Percentiles rank a stretch among this genome's conserved stretches.
These are phyloP conservation scores for Amphipyra berbera DNA, from an alignment of 2,888 invertebrate species.

Conservation along the genomic window DNA sequence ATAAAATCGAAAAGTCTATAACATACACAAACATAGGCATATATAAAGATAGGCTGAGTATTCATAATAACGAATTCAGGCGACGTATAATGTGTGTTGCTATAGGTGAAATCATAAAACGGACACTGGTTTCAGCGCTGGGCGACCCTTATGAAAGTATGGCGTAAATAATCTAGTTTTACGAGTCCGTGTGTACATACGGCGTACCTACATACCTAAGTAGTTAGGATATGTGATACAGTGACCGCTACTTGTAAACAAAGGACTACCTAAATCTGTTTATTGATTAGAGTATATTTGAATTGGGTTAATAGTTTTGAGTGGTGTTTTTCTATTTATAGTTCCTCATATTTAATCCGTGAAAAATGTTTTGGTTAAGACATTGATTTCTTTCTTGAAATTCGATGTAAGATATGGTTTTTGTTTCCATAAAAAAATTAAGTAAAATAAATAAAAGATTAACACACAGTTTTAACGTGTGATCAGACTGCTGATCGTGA, in stretches of 20 bases:
- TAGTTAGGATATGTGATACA: slow-evolving; percentile 8
- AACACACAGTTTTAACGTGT: no score
- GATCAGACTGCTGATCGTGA: no score
- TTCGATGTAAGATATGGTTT: no score
- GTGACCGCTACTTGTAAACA: slow-evolving; percentile 12
- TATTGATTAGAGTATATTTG: background rate
- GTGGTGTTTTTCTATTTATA: no score
- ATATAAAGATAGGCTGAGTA: slow-evolving; percentile 22
- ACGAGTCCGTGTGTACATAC: slow-evolving; percentile 24
- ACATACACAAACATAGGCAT: slow-evolving; percentile 17
- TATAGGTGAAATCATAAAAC: slow-evolving; percentile 40
- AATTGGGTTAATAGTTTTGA: no score
- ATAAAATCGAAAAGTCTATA: slow-evolving; percentile 29
- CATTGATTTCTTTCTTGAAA: no score
- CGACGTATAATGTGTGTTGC: slow-evolving; percentile 31
- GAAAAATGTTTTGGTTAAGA: no score
- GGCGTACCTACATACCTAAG: slow-evolving; percentile 8
- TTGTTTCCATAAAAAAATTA: no score
- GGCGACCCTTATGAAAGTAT: slow-evolving; percentile 41
- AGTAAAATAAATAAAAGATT: no score
- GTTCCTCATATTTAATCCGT: no score
- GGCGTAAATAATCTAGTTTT: slow-evolving; percentile 53
- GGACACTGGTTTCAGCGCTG: slow-evolving; percentile 43
- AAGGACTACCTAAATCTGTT: slow-evolving; percentile 11
- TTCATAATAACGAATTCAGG: slow-evolving; percentile 33